A percentile compares a stretch with the other conserved stretches of the same genome.
Conservation (phyloP, 2,888 invertebrate genomes). For the Tiliacea aurago region DNA sequence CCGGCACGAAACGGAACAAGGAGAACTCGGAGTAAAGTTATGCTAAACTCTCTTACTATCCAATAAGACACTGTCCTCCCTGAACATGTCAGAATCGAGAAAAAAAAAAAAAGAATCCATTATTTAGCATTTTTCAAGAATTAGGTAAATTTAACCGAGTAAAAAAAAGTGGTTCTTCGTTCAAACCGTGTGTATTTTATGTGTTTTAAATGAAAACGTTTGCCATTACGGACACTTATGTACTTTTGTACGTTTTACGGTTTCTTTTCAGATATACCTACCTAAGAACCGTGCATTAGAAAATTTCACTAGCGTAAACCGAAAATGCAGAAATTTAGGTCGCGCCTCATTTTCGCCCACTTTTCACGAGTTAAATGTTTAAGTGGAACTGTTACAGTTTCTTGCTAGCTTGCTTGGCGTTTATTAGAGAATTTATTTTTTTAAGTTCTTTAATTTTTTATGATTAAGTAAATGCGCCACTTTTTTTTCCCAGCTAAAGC, state of each 20-base stretch:
- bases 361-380: constrained; percentile 54
- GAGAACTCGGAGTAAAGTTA: too few relatives aligned
- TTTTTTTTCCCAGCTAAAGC: too few relatives aligned
- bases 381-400: constrained; percentile 47
- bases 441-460: constrained; percentile 45
- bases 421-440: constrained; percentile 42
- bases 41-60: not conserved
- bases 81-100: not conserved
- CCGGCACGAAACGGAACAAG: too few relatives aligned
- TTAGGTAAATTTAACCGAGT: not conserved
- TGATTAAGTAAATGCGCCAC: constrained; percentile 40
- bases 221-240: not conserved
- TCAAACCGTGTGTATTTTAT: not conserved
- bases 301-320: constrained; percentile 36
- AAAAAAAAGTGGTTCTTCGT: not conserved
- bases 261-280: not conserved
- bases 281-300: constrained; percentile 10
- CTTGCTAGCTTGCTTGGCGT: constrained; percentile 41
- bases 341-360: constrained; percentile 51
- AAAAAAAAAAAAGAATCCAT: not conserved
- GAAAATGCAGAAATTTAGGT: constrained; percentile 54
- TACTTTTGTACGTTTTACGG: not conserved
- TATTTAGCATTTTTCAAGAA: not conserved
- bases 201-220: not conserved
- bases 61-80: not conserved